Evolutionary conservation across 2,797 vertebrate species (phyloP).

Genomic region (Potorous gilbertii): DNA sequence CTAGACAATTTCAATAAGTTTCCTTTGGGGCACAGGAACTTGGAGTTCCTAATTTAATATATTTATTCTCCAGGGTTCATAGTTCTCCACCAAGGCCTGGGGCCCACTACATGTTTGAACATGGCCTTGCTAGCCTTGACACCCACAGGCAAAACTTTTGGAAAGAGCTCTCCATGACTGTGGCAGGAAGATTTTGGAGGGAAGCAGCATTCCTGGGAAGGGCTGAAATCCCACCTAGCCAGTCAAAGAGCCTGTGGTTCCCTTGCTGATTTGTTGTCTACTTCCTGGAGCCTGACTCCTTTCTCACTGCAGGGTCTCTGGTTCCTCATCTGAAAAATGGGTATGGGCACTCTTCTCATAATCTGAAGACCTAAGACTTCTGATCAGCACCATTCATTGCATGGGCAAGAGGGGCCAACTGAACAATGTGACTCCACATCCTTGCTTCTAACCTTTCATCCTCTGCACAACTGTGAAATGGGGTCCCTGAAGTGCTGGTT

Average conservation of each 20-base stretch:
- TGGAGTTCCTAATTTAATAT: conserved; percentile 28
- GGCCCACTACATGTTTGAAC: not conserved
- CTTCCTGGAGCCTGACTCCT: conserved; percentile 45
- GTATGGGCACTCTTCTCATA: conserved; percentile 51
- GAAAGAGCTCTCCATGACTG: conserved; percentile 15
- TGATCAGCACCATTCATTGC: conserved; percentile 40
- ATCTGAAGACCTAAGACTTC: conserved; percentile 26
- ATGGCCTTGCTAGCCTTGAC: conserved; percentile 3
- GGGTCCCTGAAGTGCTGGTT: not conserved
- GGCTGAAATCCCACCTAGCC: conserved; percentile 38
- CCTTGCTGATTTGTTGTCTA: not conserved
- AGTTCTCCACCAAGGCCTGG: not conserved
- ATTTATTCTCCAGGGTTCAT: not conserved
- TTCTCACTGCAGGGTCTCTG: conserved; percentile 43
- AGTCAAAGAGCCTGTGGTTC: conserved; percentile 55
- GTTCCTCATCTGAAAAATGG: conserved; percentile 61
- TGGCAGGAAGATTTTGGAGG: not conserved
- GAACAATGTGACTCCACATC: not conserved
- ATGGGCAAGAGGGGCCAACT: conserved; percentile 29
- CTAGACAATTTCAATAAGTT: not conserved
- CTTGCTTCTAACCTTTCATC: not conserved
- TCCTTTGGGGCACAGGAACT: conserved; percentile 26
- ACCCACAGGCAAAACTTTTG: conserved; percentile 24
- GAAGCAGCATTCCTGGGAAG: conserved; percentile 30
- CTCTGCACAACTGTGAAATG: not conserved